These are phyloP conservation scores for Synanceia verrucosa DNA, from an alignment of 2,797 vertebrate genomes.

Conservation along the genomic window DNA sequence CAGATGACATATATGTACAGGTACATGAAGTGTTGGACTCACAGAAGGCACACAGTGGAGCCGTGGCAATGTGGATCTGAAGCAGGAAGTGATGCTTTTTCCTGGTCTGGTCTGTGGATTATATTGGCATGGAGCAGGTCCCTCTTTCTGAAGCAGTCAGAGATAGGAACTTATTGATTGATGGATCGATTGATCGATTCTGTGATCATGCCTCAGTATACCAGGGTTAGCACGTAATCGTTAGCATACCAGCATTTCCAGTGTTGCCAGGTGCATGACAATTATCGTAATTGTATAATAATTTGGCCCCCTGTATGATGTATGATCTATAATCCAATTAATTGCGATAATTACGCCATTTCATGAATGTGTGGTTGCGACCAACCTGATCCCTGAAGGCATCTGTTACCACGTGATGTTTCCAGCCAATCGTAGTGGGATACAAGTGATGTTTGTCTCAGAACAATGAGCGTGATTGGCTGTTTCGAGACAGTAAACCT, in stretches of 20 bases:
- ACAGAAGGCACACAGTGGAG: constrained; percentile 76
- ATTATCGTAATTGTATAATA: too few relatives aligned
- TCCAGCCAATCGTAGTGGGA: too few relatives aligned
- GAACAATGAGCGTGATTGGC: too few relatives aligned
- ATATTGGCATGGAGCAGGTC: constrained; percentile 85
- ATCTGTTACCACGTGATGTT: too few relatives aligned
- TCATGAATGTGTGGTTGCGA: too few relatives aligned
- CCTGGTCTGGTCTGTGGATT: constrained; percentile 57
- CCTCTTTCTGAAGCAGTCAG: constrained; percentile 76
- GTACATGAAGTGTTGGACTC: constrained; percentile 58
- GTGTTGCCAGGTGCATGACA: too few relatives aligned
- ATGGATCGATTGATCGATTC: neutral
- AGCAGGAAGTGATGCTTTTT: constrained; percentile 82
- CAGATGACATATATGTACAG: neutral
- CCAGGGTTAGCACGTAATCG: neutral
- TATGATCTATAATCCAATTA: too few relatives aligned
- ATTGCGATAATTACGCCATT: too few relatives aligned
- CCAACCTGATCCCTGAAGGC: too few relatives aligned
- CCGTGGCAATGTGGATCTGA: constrained; percentile 84
- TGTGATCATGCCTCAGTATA: neutral
- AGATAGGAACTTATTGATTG: neutral
- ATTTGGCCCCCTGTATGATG: too few relatives aligned
- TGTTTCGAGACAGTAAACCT: too few relatives aligned
- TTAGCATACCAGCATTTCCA: neutral
- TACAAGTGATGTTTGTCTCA: too few relatives aligned